Base-by-base conservation (phyloP, 2,888 invertebrate genomes). In the Exephanes ischioxanthus region DNA sequence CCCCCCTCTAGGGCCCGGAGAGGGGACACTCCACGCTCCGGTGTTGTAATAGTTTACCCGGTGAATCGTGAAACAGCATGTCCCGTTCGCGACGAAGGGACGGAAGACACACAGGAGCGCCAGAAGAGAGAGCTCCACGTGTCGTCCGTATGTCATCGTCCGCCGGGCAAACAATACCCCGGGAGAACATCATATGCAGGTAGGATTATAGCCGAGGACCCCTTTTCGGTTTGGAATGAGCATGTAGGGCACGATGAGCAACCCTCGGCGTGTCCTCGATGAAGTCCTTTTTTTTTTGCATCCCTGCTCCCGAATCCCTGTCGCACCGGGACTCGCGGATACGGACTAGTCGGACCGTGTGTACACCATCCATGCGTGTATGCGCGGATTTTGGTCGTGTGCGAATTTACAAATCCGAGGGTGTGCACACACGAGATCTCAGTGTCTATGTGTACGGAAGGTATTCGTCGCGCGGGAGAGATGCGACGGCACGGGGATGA, bases 141-240 rank as follows among this genome's bases (percentile, higher is more conserved):
- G 86, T 85, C 85, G 80, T 83, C 87, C 88, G 92, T 91, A 91
- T 92, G 91, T 92, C 91, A 89, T 87, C 87, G 88, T 87, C 85
- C 86, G 85, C 70, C 84, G 84, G 87, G 86, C 91, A 90, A 90
- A 91, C 92, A 92, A 91, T 90, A 90, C 91, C 89, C 51, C 68
- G 83, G 58, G 91, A 91, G 93, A 91, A 92, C 93, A 94, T 94
- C 94, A 91, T 92, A 91, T 92, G 93, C 94, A 94, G 94, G 94
- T 94, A 94, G 94, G 94, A 94, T 94, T 94, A 94, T 91, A 91
- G 45, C 89, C 88, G 87, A 81, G 90, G 90, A 92, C 90, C 92
- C 93, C 91, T 92, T 92, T 92, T 91, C 87, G 90, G 90, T 91
- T 91, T 89, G 89, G 88, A 87, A 80, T 79, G 82, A 89, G 89